A percentile compares a stretch with the other conserved stretches of the same genome.
phyloP scores from a whole-genome alignment of 2,113 vertebrate species.

The Penelope pileata region DNA sequence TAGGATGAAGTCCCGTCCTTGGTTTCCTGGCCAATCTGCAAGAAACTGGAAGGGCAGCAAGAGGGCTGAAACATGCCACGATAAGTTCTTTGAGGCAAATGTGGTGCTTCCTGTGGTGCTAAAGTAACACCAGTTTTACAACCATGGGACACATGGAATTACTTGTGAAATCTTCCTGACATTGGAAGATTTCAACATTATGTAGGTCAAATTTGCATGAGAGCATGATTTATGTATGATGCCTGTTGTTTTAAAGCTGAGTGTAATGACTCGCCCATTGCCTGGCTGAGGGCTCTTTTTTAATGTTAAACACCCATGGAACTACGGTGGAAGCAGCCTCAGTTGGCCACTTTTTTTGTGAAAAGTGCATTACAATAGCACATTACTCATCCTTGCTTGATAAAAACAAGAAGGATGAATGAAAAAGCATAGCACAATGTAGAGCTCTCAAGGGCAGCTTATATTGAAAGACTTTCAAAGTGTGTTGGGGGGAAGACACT shows the following conservation, averaged over 20 bases:
- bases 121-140: not conserved
- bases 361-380: conserved; percentile 50
- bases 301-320: conserved; percentile 50
- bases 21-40: not conserved
- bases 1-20: not conserved
- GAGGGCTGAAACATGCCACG: not conserved
- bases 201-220: conserved; percentile 49
- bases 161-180: conserved; percentile 5
- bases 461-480: not conserved
- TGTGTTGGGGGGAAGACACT: not conserved
- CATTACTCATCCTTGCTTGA: conserved; percentile 44
- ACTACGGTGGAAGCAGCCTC: conserved; percentile 9
- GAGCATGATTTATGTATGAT: conserved; percentile 25
- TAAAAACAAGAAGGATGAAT: conserved; percentile 43
- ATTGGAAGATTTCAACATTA: not conserved
- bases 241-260: conserved; percentile 47
- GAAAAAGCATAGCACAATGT: conserved; percentile 1
- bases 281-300: conserved; percentile 31
- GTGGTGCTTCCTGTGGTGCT: not conserved
- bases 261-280: conserved; percentile 62
- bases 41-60: not conserved
- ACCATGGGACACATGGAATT: not conserved
- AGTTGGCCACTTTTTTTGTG: conserved; percentile 47
- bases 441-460: conserved; percentile 1
- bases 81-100: not conserved